phyloP scores from a whole-genome alignment of 2,113 vertebrate genomes.

The Cyanoramphus novaezelandiae region DNA sequence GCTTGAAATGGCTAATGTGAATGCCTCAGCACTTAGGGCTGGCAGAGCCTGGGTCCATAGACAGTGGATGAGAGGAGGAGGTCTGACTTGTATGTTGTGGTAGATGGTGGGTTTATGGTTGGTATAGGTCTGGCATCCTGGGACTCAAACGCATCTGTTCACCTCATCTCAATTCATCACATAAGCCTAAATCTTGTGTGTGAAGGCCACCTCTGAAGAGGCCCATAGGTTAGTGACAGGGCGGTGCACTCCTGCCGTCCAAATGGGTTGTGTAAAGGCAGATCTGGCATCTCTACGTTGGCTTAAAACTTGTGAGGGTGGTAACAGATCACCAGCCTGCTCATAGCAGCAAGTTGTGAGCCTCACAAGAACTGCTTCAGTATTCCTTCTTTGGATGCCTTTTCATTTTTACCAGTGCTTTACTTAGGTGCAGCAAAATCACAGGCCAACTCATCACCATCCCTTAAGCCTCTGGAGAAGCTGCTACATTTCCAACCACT shows the following conservation, averaged over 20 bases:
- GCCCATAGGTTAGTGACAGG: accelerated
- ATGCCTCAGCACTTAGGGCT: neutral
- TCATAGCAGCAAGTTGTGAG: neutral
- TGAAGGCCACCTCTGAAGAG: neutral
- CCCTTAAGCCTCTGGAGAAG: neutral
- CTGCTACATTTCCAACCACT: neutral
- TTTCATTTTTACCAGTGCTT: neutral
- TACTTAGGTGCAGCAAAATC: neutral
- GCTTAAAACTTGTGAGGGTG: neutral
- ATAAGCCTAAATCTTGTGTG: neutral
- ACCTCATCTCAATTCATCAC: neutral
- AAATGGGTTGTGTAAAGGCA: neutral
- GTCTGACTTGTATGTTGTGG: neutral
- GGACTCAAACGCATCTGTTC: neutral
- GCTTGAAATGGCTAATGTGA: accelerated
- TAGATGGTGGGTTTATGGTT: neutral
- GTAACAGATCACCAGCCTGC: neutral
- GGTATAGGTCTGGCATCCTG: neutral
- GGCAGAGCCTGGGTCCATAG: neutral
- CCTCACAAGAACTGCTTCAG: neutral
- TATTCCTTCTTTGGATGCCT: neutral
- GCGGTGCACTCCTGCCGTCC: neutral
- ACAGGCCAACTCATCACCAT: neutral
- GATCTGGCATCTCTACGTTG: neutral
- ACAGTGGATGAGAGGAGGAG: neutral